Evolutionary conservation across 2,888 invertebrate species (phyloP).

Genomic region (Parthenolecanium corni): DNA sequence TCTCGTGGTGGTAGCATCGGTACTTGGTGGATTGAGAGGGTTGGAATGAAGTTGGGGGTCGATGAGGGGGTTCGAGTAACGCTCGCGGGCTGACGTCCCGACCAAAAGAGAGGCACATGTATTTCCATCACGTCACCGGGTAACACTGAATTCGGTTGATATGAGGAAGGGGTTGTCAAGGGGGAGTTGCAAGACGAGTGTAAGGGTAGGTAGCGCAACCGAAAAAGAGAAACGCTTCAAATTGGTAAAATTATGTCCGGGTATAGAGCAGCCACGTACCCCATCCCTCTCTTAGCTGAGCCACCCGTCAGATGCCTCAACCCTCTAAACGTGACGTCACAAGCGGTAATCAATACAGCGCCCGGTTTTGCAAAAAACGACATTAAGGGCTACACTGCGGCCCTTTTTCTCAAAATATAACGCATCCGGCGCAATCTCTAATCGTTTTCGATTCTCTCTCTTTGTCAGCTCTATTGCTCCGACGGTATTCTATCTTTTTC

Average conservation of each 20-base stretch:
- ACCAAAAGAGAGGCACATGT: not conserved
- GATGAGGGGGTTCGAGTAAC: not conserved
- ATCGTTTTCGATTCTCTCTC: not conserved
- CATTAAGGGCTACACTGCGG: conserved; percentile 22
- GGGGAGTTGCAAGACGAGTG: not conserved
- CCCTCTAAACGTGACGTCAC: conserved; percentile 11
- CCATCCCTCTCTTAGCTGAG: no score
- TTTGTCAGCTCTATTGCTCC: not conserved
- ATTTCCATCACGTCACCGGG: not conserved
- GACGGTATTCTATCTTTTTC: no score
- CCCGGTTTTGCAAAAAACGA: conserved; percentile 25
- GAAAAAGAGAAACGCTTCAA: not conserved
- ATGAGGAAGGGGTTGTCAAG: no score
- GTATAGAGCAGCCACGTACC: conserved; percentile 7
- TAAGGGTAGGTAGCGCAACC: not conserved
- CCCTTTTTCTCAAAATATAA: conserved; percentile 15
- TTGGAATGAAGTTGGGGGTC: no score
- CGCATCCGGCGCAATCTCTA: not conserved
- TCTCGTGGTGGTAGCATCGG: not conserved
- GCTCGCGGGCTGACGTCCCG: not conserved
- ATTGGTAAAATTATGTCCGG: conserved; percentile 26
- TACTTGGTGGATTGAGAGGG: not conserved
- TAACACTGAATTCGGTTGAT: no score
- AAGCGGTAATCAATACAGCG: conserved; percentile 25
- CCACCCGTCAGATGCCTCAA: not conserved